Conservation (phyloP, 2,888 invertebrate genomes). For the Cataglyphis cursor region DNA sequence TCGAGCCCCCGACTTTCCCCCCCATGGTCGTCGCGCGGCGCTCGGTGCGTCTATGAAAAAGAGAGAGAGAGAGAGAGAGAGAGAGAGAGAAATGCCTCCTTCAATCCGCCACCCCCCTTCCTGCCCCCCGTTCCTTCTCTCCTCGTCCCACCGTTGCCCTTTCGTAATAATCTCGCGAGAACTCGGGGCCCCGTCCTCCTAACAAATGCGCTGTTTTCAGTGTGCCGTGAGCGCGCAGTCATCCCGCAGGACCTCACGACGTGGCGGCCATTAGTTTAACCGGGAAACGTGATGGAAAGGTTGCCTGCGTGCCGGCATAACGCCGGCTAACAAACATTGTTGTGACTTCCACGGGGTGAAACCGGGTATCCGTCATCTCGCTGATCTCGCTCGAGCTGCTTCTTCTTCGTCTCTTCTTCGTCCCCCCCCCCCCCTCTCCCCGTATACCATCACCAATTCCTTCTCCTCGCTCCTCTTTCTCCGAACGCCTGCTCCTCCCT, state of each 20-base stretch:
- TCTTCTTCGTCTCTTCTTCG: constrained; percentile 40
- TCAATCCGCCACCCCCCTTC: constrained; percentile 38
- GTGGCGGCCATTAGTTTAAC: constrained; percentile 73
- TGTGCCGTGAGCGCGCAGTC: constrained; percentile 71
- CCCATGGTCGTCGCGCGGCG: constrained; percentile 55
- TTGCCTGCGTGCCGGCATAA: constrained; percentile 72
- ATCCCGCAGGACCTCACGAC: constrained; percentile 75
- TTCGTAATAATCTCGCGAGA: constrained; percentile 81
- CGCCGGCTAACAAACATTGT: constrained; percentile 82
- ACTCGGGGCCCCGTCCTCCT: constrained; percentile 70
- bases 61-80: constrained; percentile 29
- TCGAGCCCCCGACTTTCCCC: constrained; percentile 55
- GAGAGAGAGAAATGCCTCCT: constrained; percentile 40
- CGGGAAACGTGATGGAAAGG: constrained; percentile 81
- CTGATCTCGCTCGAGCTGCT: constrained; percentile 67
- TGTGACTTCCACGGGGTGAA: constrained; percentile 85
- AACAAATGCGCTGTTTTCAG: constrained; percentile 85
- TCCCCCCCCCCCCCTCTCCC: too few relatives aligned
- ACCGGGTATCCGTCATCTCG: constrained; percentile 83
- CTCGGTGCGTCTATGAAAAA: constrained; percentile 50
- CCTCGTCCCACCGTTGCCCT: constrained; percentile 61
- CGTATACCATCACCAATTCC: constrained; percentile 6
- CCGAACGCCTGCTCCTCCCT: constrained; percentile 22
- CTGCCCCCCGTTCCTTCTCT: constrained; percentile 40
- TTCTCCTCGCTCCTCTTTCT: not conserved